phyloP scores from a whole-genome alignment of 2,888 invertebrate species.

The Thymelicus lineola region DNA sequence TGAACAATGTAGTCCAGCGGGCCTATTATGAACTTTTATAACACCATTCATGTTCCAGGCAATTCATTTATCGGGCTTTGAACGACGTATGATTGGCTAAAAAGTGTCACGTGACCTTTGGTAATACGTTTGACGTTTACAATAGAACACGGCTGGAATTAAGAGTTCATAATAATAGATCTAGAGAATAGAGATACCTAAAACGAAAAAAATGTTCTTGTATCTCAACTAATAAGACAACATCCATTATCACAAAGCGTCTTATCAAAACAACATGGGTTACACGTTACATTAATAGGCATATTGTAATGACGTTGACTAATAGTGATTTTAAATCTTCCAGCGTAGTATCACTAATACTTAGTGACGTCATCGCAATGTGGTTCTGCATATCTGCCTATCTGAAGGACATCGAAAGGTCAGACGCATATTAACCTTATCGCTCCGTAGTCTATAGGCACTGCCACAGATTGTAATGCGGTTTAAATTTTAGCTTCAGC shows the following conservation, averaged over 20 bases:
- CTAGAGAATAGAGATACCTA: too few relatives aligned
- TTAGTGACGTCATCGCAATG: conserved; percentile 51
- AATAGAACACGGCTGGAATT: too few relatives aligned
- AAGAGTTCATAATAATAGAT: too few relatives aligned
- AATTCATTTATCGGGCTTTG: too few relatives aligned
- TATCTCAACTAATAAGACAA: conserved; percentile 7
- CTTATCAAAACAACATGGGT: conserved; percentile 35
- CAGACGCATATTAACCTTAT: conserved; percentile 38
- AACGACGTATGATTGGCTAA: too few relatives aligned
- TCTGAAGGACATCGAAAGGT: conserved; percentile 54
- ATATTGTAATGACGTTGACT: conserved; percentile 33
- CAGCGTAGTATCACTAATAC: conserved; percentile 29
- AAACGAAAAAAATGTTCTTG: conserved; percentile 2
- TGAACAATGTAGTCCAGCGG: not conserved
- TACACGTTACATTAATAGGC: conserved; percentile 8
- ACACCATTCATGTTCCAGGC: too few relatives aligned
- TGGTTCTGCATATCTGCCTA: conserved; percentile 48
- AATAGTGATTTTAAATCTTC: conserved; percentile 37
- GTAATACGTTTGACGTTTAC: too few relatives aligned
- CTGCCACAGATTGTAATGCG: conserved; percentile 13
- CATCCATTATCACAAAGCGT: not conserved
- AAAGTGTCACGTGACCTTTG: too few relatives aligned
- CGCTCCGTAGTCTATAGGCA: conserved; percentile 12
- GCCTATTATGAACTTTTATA: too few relatives aligned
- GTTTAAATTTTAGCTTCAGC: not conserved